These are phyloP conservation scores for Stigmatopora argus DNA, from an alignment of 2,113 vertebrate genomes.

Conservation along the genomic window DNA sequence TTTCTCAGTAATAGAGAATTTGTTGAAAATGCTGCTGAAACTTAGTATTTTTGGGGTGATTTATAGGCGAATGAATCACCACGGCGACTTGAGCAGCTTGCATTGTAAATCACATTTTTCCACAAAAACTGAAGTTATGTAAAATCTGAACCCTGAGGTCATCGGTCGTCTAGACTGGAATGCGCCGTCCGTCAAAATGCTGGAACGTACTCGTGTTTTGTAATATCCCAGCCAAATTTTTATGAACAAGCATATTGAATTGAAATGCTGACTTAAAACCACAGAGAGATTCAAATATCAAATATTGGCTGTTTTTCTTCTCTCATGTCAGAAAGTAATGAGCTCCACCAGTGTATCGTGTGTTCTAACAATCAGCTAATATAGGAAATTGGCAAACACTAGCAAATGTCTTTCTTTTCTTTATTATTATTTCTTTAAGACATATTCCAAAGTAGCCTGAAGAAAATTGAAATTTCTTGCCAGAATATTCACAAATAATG, in stretches of 20 bases:
- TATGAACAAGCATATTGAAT: slow-evolving; percentile 41
- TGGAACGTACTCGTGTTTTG: slow-evolving; percentile 22
- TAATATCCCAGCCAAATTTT: slow-evolving; percentile 23
- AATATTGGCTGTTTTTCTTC: slow-evolving; percentile 34
- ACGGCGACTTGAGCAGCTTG: slow-evolving; percentile 2
- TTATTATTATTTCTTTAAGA: slow-evolving; percentile 27
- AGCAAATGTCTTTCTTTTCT: slow-evolving; percentile 51
- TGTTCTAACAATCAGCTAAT: slow-evolving; percentile 40
- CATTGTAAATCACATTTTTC: slow-evolving; percentile 13
- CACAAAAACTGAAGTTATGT: slow-evolving; percentile 26
- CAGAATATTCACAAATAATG: too few species aligned
- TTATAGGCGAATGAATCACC: background rate
- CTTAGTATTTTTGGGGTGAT: background rate
- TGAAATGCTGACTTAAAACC: slow-evolving; percentile 29
- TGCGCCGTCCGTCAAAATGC: slow-evolving; percentile 25
- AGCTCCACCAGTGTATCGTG: slow-evolving; percentile 13
- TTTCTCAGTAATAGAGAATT: background rate
- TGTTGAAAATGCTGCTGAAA: background rate
- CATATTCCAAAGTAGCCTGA: background rate
- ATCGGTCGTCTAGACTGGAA: slow-evolving; percentile 18
- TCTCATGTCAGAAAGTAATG: slow-evolving; percentile 41
- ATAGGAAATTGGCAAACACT: slow-evolving; percentile 21
- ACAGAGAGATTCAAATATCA: slow-evolving; percentile 32
- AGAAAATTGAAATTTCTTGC: background rate
- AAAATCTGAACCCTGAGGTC: slow-evolving; percentile 36